These are phyloP conservation scores for Tenthredo notha DNA, from an alignment of 2,888 invertebrate genomes.

Conservation along the genomic window DNA sequence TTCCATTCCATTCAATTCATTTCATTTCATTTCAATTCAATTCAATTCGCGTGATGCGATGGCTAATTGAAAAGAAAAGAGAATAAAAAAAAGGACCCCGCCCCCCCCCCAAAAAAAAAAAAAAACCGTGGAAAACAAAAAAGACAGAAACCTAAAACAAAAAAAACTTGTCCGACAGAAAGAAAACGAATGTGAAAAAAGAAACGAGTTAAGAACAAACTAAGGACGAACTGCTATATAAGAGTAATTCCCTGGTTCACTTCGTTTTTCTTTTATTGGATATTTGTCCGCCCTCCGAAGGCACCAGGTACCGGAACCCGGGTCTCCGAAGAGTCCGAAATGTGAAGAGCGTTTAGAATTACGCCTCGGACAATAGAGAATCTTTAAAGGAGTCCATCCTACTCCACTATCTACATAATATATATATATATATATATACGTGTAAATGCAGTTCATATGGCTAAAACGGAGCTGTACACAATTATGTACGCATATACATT, in stretches of 20 bases:
- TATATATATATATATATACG: neutral
- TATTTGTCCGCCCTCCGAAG: constrained; percentile 20
- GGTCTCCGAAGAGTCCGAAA: constrained; percentile 42
- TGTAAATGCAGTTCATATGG: neutral
- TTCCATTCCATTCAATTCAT: neutral
- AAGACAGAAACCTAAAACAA: neutral
- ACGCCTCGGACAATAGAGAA: constrained; percentile 72
- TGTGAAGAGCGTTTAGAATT: constrained; percentile 70
- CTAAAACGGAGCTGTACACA: neutral
- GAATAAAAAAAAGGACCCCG: neutral
- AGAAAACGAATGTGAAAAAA: neutral
- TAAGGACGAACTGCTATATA: constrained; percentile 46
- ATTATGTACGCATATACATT: neutral
- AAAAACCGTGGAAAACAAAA: neutral
- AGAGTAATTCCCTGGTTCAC: constrained; percentile 56
- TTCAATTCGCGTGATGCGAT: constrained; percentile 19
- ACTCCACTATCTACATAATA: constrained; percentile 25
- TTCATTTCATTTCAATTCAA: neutral
- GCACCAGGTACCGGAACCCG: constrained; percentile 30
- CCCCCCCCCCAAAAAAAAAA: no score
- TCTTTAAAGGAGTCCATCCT: constrained; percentile 65
- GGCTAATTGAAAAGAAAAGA: constrained; percentile 29
- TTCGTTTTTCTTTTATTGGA: constrained; percentile 53
- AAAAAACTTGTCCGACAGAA: neutral
- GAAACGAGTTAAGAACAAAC: neutral